A percentile compares a stretch with the other conserved stretches of the same genome.
Conservation (phyloP, 2,113 vertebrate genomes). For the Guaruba guarouba region DNA sequence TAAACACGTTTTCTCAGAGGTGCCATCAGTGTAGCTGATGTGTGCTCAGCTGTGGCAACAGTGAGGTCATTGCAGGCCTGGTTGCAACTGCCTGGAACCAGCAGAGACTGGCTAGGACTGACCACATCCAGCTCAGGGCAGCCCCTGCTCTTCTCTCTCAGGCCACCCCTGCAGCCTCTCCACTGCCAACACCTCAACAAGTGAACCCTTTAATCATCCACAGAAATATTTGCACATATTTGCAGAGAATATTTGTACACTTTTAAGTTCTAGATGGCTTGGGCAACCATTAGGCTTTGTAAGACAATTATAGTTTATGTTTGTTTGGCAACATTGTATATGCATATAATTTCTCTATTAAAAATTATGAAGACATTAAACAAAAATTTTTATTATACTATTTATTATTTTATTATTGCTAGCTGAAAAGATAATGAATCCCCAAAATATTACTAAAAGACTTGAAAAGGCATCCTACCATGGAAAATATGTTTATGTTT, state of each 20-base stretch:
- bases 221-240: neutral
- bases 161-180: neutral
- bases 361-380: neutral
- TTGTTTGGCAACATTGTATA: neutral
- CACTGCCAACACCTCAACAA: rapidly evolving
- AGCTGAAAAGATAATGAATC: neutral
- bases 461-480: neutral
- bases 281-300: neutral
- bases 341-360: neutral
- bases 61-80: neutral
- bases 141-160: neutral
- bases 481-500: neutral
- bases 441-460: neutral
- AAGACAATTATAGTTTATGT: neutral
- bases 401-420: neutral
- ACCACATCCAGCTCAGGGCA: neutral
- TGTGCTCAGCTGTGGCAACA: neutral
- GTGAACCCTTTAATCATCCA: neutral
- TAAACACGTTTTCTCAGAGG: neutral
- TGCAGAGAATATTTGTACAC: neutral
- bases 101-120: neutral
- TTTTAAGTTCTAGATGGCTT: neutral
- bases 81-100: neutral
- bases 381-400: neutral
- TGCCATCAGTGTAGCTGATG: no score